These are phyloP conservation scores for Penaeus indicus DNA, from an alignment of 1,140 invertebrate genomes.

Conservation along the genomic window DNA sequence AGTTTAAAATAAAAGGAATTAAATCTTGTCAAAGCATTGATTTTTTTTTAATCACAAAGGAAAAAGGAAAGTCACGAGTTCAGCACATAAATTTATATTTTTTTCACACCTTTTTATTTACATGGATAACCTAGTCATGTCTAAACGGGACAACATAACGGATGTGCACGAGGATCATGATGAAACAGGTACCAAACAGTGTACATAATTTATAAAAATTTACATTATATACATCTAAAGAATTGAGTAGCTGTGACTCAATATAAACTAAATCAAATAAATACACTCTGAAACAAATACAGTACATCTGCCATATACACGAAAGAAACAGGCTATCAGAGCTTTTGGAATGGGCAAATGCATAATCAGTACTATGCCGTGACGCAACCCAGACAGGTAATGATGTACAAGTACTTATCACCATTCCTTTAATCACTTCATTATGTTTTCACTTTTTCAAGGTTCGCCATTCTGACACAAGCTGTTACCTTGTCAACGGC, in stretches of 20 bases:
- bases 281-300: slow-evolving; percentile 60
- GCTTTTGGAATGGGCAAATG: slow-evolving; percentile 56
- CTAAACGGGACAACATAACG: slow-evolving; percentile 52
- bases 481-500: no score
- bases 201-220: slow-evolving; percentile 62
- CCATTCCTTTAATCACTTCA: no score
- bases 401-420: no score
- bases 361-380: not conserved
- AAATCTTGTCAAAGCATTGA: not conserved
- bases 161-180: slow-evolving; percentile 56
- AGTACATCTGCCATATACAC: slow-evolving; percentile 60
- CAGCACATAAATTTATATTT: slow-evolving; percentile 55
- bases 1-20: not conserved
- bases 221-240: slow-evolving; percentile 60
- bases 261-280: slow-evolving; percentile 58
- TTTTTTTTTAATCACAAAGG: not conserved
- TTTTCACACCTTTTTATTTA: slow-evolving; percentile 61
- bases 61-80: not conserved
- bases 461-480: no score
- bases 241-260: slow-evolving; percentile 43
- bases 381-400: no score
- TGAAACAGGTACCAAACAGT: slow-evolving; percentile 61
- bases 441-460: no score
- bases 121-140: slow-evolving; percentile 60
- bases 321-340: slow-evolving; percentile 34